Conservation (phyloP, 1,140 invertebrate species). For the Psilanteris sp. region DNA sequence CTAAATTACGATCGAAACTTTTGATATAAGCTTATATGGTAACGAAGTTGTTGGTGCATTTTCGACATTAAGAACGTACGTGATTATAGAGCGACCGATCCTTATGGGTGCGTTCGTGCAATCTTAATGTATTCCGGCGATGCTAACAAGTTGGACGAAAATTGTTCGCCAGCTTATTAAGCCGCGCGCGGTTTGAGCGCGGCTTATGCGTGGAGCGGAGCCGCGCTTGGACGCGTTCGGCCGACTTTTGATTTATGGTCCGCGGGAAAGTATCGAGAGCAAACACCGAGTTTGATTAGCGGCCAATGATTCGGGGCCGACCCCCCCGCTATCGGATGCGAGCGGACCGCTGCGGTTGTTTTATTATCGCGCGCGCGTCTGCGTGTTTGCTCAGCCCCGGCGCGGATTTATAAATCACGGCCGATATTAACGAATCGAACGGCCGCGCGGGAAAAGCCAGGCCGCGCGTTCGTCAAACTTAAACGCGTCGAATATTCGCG, state of each 20-base stretch:
- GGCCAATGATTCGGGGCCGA: no score
- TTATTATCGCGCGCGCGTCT: no score
- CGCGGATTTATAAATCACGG: no score
- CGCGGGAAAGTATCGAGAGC: no score
- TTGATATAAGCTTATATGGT: conserved; percentile 78
- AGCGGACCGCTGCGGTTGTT: no score
- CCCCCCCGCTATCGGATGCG: no score
- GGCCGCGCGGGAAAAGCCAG: conserved; percentile 3
- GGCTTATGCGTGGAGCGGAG: no score
- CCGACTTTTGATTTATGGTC: no score
- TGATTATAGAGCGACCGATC: conserved; percentile 71
- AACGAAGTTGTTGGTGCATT: conserved; percentile 75
- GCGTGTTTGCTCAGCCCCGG: no score
- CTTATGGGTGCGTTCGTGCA: conserved; percentile 71
- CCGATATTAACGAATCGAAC: not conserved
- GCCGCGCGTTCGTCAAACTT: conserved; percentile 35
- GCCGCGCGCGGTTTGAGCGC: not conserved
- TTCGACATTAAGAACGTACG: conserved; percentile 78
- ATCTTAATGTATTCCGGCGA: not conserved
- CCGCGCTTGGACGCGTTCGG: no score
- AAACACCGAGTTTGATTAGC: no score
- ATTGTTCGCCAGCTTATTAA: no score
- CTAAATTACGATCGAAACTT: conserved; percentile 75
- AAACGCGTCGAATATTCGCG: conserved; percentile 59
- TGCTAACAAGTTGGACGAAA: not conserved